A percentile compares a stretch with the other conserved stretches of the same genome.
phyloP scores from a whole-genome alignment of 2,888 invertebrate genomes.

The Diadegma fenestrale region DNA sequence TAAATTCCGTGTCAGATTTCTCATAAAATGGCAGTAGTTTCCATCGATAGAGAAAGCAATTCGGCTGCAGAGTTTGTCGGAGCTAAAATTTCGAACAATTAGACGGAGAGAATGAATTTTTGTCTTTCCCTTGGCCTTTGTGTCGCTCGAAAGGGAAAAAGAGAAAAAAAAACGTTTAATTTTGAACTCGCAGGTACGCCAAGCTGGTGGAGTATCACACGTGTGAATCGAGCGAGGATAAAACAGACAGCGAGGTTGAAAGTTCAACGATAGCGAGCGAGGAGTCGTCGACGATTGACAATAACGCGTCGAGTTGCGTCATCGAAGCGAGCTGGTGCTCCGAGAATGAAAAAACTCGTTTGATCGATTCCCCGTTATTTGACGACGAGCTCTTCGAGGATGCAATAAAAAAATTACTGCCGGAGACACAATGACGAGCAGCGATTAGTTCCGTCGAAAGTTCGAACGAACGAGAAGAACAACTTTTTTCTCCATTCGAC shows the following conservation, averaged over 20 bases:
- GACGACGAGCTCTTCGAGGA: conserved; percentile 41
- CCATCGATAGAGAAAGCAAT: neutral
- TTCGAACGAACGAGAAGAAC: conserved; percentile 18
- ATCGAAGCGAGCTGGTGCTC: conserved; percentile 58
- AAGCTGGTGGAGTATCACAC: conserved; percentile 77
- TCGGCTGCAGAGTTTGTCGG: neutral
- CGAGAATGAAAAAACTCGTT: conserved; percentile 58
- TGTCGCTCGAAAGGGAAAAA: neutral
- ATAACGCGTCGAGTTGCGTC: conserved; percentile 50
- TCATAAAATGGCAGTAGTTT: neutral
- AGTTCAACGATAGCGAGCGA: conserved; percentile 36
- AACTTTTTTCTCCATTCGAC: conserved; percentile 28
- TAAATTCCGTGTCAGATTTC: too few relatives aligned
- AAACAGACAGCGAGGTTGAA: conserved; percentile 73
- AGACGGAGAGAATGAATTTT: neutral
- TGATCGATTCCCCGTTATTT: conserved; percentile 56
- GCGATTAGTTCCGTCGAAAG: conserved; percentile 34
- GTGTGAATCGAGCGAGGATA: conserved; percentile 74
- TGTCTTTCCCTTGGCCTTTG: neutral
- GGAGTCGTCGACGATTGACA: conserved; percentile 43
- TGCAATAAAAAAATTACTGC: conserved; percentile 51
- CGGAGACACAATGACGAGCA: conserved; percentile 60
- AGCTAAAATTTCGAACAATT: neutral
- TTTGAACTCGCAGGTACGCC: conserved; percentile 78
- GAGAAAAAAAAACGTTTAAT: neutral